Conservation (phyloP, 2,113 vertebrate genomes). For the Parus major region DNA sequence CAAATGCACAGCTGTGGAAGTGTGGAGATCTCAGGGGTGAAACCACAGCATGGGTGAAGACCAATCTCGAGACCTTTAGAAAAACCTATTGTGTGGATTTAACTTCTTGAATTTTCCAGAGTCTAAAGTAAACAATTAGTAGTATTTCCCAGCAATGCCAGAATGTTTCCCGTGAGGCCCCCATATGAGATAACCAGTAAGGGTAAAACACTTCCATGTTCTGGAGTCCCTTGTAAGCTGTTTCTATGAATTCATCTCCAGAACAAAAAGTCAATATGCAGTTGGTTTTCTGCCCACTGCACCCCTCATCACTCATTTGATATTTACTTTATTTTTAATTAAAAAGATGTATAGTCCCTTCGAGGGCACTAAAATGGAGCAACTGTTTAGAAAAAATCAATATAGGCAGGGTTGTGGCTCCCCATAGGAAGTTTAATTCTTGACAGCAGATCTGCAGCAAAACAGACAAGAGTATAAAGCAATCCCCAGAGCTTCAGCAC, state of each 20-base stretch:
- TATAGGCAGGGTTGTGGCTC: constrained; percentile 5
- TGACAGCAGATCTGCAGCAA: constrained; percentile 45
- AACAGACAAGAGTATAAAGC: background rate
- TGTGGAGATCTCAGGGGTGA: background rate
- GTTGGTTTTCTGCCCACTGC: constrained; percentile 13
- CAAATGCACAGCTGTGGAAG: background rate
- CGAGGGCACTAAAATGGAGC: constrained; percentile 19
- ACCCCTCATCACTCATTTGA: constrained; percentile 39
- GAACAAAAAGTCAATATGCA: constrained; percentile 14
- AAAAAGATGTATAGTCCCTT: constrained; percentile 40
- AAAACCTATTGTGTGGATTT: background rate
- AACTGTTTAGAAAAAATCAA: constrained; percentile 50
- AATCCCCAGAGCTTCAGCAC: background rate
- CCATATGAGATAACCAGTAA: background rate
- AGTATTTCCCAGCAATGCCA: background rate
- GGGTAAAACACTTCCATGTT: background rate
- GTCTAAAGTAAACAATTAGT: background rate
- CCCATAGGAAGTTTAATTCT: constrained; percentile 45
- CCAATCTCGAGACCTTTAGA: background rate
- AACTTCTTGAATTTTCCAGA: background rate
- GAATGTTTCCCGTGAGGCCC: background rate
- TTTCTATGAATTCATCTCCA: background rate
- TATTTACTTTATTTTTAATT: constrained; percentile 67
- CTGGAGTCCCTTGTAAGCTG: background rate
- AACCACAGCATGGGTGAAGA: background rate